Base-by-base conservation (phyloP, 2,797 vertebrate species). In the Oceanodroma leucorhoa region DNA sequence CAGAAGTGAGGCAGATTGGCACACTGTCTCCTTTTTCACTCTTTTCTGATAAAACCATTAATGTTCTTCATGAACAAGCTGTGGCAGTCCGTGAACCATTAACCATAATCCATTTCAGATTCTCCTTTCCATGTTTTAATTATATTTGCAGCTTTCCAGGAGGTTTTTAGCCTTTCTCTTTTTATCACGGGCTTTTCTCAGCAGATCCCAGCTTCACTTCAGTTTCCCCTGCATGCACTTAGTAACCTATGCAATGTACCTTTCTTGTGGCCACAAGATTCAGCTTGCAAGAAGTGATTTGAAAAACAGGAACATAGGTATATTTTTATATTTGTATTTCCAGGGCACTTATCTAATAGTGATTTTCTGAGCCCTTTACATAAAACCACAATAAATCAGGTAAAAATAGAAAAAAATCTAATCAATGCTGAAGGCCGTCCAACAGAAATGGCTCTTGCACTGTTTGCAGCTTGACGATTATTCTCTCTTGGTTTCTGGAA, bases 81-180 rank as follows among this genome's bases (percentile, higher is more conserved):
- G 1, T 86, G 84, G 34, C 58, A 88, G 77, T 60, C 32, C 0
- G 0, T 55, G 83, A 94, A 93, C 89, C 66, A 86, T 90, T 93
- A 91, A 94, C 85, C 87, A 93, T 88, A 93, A 91, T 72, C 73
- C 73, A 62, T 81, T 48, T 91, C 89, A 94, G 73, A 94, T 91
- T 94, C 83, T 88, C 58, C 41, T 69, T 91, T 91, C 85, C 71
- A 65, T 70, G 70, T 87, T 96, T 93, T 93, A 94, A 90, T 93
- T 76, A 83, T 79, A 91, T 90, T 93, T 91, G 73, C 65, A 88
- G n/a, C 73, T 90, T 91, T 90, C 60, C 65, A 38, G 70, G 80
- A 84, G 62, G 20, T 53, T 96, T 64, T 85, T 69, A 83, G 54
- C 58, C 77, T 93, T 90, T 86, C 13, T 86, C 46, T 79, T 93